These are phyloP conservation scores for Nothoprocta perdicaria DNA, from an alignment of 2,113 vertebrate species.

Conservation along the genomic window DNA sequence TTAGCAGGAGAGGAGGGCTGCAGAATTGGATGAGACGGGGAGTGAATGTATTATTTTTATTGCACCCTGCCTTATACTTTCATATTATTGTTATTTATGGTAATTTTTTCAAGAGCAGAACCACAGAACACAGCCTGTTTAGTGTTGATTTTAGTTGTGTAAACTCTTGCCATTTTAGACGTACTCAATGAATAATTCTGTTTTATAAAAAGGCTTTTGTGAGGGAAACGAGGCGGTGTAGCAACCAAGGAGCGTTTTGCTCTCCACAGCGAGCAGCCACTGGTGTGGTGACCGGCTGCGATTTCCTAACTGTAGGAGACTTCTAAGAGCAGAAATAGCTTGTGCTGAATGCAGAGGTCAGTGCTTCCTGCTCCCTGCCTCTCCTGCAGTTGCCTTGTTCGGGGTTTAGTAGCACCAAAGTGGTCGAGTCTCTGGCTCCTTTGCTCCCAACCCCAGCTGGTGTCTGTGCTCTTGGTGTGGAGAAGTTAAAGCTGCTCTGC, in stretches of 20 bases:
- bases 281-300: background rate
- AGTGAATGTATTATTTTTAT: constrained; percentile 37
- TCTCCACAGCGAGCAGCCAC: background rate
- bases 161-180: constrained; percentile 27
- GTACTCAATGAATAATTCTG: constrained; percentile 43
- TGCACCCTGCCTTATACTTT: background rate
- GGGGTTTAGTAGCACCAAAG: background rate
- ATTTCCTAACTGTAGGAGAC: background rate
- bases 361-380: background rate
- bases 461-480: background rate
- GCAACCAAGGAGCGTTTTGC: background rate
- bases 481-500: background rate
- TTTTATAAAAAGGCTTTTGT: background rate
- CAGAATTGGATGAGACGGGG: constrained; percentile 50
- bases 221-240: constrained; percentile 18
- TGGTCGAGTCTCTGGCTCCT: background rate
- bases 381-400: background rate
- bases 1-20: constrained; percentile 17
- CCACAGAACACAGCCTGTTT: constrained; percentile 43
- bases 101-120: constrained; percentile 29
- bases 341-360: background rate
- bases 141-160: constrained; percentile 45
- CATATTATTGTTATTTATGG: constrained; percentile 31
- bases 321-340: background rate
- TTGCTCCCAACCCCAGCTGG: background rate